Evolutionary conservation across 2,888 invertebrate species (phyloP), one percentile per base, ranked within the genome.

Genomic region (Zele albiditarsus): DNA sequence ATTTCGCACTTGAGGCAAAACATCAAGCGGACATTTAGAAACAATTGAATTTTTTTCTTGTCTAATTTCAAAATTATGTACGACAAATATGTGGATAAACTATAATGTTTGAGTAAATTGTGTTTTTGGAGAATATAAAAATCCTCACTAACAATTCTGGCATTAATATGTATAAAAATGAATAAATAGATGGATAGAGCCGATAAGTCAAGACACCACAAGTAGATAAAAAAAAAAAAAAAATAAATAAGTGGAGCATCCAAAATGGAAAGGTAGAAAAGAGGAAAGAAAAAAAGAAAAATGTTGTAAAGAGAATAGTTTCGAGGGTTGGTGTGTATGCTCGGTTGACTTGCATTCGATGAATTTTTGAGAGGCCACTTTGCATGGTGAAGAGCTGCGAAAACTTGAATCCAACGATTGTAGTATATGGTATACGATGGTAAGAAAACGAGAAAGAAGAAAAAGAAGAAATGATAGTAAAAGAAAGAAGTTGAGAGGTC

Each of bases 321-420:
- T 58, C 46, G 33, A 70, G 33, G 27, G 25, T 38, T 70, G 58
- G 25, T 33, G 46, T 46, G 58, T 57, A 58, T 38, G 38, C 58
- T 70, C 42, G 12, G 42, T 38, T 46, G 58, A 58, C 60, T 62
- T 49, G 71, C 28, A 71, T 71, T 71, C 63, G 31, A 71, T 71
- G 71, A 71, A 65, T 71, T 49, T 33, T 71, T 65, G 49, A 71
- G 63, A 65, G 53, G 63, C 49, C 63, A 71, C 71, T 65, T 71
- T 63, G 33, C 71, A 71, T 71, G 62, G 46, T 20, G 63, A 49
- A 63, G 20, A 31, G 12, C 62, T 62, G 4, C 25, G 46, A 62
- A 60, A 62, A 20, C 62, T 71, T 28, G 27, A 49, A 71, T 46
- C 31, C 62, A 71, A 71, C 71, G 20, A 71, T 62, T 46, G 60